Evolutionary conservation across 1,140 invertebrate genomes (phyloP), one percentile per base, ranked within the genome.

Genomic region (Yoshiicerus persimilis): DNA sequence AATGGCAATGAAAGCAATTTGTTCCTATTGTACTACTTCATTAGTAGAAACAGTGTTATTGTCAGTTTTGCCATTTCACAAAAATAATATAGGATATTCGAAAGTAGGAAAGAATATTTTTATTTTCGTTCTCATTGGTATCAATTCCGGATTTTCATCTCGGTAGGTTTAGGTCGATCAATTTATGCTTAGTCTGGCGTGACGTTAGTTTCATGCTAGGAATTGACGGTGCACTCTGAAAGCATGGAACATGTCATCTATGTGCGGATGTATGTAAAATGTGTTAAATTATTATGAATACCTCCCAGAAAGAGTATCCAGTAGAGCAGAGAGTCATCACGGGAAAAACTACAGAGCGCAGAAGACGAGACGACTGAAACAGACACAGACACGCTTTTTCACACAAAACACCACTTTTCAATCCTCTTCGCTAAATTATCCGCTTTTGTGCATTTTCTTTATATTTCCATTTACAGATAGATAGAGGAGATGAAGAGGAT

Each of bases 1-100:
- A 80, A 32, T 80, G 75, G 75, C 75, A 80, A 80, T 80, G 75
- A 32, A 80, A 80, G 32, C 75, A 80, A 80, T 80, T 80, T 80
- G 34, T n/a, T 9, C 4, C 32, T 80, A 80, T 80, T 80, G 32
- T 80, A 32, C 10, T 10, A n/a, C 32, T 34, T 30, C n/a, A 20
- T 13, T 38, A 16, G n/a, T n/a, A n/a, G n/a, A n/a, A n/a, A n/a
- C n/a, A n/a, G n/a, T n/a, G n/a, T n/a, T 20, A n/a, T 80, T 77
- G 30, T 30, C 20, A 13, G 1, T 30, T 9, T 11, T 36, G 47
- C n/a, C 16, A 56, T n/a, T n/a, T n/a, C 70, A 70, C 66, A 36
- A 30, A 34, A 56, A 56, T 56, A 11, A 16, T 56, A 16, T 16
- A 56, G 13, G n/a, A 56, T 56, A 56, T 56, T n/a, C n/a, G 16